phyloP scores from a whole-genome alignment of 2,113 vertebrate species.

The Monopterus albus region DNA sequence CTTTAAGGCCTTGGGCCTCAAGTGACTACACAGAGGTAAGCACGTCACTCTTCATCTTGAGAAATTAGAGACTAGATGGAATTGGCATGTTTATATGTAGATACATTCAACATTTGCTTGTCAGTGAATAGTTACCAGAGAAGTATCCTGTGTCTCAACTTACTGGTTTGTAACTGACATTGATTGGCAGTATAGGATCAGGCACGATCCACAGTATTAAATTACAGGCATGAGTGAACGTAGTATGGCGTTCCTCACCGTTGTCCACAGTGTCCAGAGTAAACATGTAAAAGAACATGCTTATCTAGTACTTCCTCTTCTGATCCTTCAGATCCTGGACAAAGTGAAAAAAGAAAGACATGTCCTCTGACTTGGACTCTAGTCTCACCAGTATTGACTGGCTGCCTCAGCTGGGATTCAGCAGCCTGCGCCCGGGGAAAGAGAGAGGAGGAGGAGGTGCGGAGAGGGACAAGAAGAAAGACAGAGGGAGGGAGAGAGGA shows the following conservation, averaged over 20 bases:
- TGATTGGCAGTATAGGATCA: slow-evolving; percentile 50
- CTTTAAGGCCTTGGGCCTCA: slow-evolving; percentile 78
- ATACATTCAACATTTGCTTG: neutral
- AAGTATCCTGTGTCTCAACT: slow-evolving; percentile 35
- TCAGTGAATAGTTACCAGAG: slow-evolving; percentile 24
- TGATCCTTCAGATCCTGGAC: slow-evolving; percentile 36
- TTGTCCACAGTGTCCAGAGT: neutral
- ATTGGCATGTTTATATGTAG: neutral
- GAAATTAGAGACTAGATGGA: slow-evolving; percentile 11
- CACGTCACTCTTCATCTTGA: slow-evolving; percentile 20
- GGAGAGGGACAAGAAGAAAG: slow-evolving; percentile 84
- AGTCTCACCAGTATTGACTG: slow-evolving; percentile 99
- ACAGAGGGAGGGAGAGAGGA: slow-evolving; percentile 82
- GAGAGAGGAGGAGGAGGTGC: slow-evolving; percentile 85
- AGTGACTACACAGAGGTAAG: slow-evolving; percentile 72
- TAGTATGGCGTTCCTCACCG: neutral
- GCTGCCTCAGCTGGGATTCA: slow-evolving; percentile 91
- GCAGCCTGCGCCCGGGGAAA: slow-evolving; percentile 90
- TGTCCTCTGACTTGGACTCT: slow-evolving; percentile 95
- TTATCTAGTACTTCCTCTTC: slow-evolving; percentile 14
- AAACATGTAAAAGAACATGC: slow-evolving; percentile 14
- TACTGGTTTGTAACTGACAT: slow-evolving; percentile 24
- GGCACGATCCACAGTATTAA: slow-evolving; percentile 33
- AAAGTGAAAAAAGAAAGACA: slow-evolving; percentile 61
- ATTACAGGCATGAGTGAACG: slow-evolving; percentile 23